Base-by-base conservation (phyloP, 2,113 vertebrate species). In the Dasypus novemcinctus region DNA sequence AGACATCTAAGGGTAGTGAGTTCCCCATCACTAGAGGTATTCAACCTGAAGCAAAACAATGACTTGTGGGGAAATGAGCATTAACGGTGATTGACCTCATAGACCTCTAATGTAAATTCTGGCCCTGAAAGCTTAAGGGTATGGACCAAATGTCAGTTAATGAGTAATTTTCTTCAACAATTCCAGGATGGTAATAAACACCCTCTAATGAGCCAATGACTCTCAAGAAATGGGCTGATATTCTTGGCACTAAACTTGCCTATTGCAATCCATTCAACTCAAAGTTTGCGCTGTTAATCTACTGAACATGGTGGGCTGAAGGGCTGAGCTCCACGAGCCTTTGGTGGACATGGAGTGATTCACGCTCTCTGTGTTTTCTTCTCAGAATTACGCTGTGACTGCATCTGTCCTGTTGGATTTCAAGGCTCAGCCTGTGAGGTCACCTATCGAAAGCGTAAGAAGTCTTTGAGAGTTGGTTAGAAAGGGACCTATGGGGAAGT, bases 381-480 rank as follows among this genome's bases (percentile, higher is more conserved):
- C 97, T 41, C 97, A 99, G 99, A 98, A 87, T 98, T 98, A 1
- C 96, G 94, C 91, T 99, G 99, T 97, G 98, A 99, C 21, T 99
- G 99, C 90, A 36, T 99, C 68, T 99, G 99, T 98, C 99, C 99
- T 25, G 20, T 87, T 0, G 99, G 99, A 66, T 98, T 97, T 97
- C 94, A 87, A 0, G 99, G 99, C 63, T 7, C 43, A 0, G 99
- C 98, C 97, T 99, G 99, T 92, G 99, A 99, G 97, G 95, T 98
- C 95, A 98, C 98, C 31, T 1, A 84, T 0, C 98, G 97, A 59
- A 88, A 82, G 98, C 98, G 99, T 99, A 93, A 98, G 91, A 5
- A 76, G 20, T 25, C 63, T 95, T 71, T 59, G 59, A 72, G 49
- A 54, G 23, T 82, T 64, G 29, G 13, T 31, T 81, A 41, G 64